A percentile compares a stretch with the other conserved stretches of the same genome.
Conservation (phyloP, 2,888 invertebrate species). For the Stictocephala bisonia region DNA sequence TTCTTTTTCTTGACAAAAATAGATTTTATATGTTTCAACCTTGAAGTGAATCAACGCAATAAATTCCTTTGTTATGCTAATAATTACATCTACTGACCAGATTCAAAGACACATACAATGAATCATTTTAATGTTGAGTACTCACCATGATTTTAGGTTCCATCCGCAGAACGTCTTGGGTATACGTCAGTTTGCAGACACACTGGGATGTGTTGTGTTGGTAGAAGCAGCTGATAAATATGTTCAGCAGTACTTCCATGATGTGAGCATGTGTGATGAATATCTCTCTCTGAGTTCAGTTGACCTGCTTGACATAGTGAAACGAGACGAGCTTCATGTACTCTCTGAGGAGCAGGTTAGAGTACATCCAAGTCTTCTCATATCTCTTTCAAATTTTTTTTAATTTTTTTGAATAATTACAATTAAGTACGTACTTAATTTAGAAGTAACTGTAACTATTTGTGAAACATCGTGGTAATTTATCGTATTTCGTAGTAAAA, state of each 20-base stretch:
- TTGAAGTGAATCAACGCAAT: no score
- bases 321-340: constrained; percentile 82
- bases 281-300: constrained; percentile 73
- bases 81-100: no score
- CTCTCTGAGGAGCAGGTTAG: constrained; percentile 76
- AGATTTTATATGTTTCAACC: no score
- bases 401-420: not conserved
- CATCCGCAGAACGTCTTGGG: constrained; percentile 85
- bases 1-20: no score
- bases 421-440: not conserved
- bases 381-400: not conserved
- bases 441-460: not conserved
- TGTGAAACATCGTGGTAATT: not conserved
- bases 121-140: no score
- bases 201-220: constrained; percentile 76
- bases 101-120: no score
- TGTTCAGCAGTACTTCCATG: constrained; percentile 82
- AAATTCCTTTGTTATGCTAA: no score
- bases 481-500: no score
- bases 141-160: no score
- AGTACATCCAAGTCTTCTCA: no score
- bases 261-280: constrained; percentile 81
- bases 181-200: constrained; percentile 83
- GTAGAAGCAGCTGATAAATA: constrained; percentile 82
- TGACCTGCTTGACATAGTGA: constrained; percentile 77